A percentile compares a stretch with the other conserved stretches of the same genome.
Conservation (phyloP, 30 jellyfish, hydroid and myxozoan genomes). For the Aurelia sp. region DNA sequence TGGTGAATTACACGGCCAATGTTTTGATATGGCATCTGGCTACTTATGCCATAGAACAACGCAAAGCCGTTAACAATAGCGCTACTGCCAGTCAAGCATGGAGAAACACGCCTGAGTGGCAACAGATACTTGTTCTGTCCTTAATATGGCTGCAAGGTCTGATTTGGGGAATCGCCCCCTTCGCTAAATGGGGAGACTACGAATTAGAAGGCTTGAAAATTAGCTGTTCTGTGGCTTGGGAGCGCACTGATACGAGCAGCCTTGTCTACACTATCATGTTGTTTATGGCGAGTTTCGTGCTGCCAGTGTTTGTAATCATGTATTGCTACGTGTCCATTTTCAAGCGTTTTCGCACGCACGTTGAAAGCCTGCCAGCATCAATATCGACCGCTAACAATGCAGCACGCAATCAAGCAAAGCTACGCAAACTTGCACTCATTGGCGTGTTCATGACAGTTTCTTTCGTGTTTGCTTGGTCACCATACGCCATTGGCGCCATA, state of each 20-base stretch:
- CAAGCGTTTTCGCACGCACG: conserved; percentile 32
- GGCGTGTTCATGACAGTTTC: conserved; percentile 35
- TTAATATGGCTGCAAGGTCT: conserved; percentile 52
- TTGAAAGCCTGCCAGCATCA: conserved; percentile 12
- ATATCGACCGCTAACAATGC: conserved; percentile 2
- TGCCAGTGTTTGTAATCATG: conserved; percentile 27
- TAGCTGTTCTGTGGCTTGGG: conserved; percentile 74
- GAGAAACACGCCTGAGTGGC: conserved; percentile 21
- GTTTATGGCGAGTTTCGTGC: conserved; percentile 17
- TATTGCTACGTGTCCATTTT: conserved; percentile 33
- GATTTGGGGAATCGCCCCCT: conserved; percentile 57
- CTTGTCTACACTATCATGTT: conserved; percentile 21
- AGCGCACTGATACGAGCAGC: conserved; percentile 20
- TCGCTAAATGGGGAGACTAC: conserved; percentile 62
- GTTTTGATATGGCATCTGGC: conserved; percentile 46
- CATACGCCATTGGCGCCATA: conserved; percentile 43
- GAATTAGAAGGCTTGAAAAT: conserved; percentile 55
- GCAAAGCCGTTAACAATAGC: conserved; percentile 8
- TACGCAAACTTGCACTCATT: conserved; percentile 31
- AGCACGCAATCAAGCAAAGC: conserved; percentile 23
- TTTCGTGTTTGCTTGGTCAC: conserved; percentile 51
- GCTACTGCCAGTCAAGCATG: not conserved
- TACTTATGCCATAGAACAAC: conserved; percentile 28
- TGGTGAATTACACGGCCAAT: conserved; percentile 54
- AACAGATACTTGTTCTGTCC: not conserved